phyloP scores from a whole-genome alignment of 2,113 vertebrate species.

The Danio rerio region GRCz12tu NC_133190.1:35353501-35354000 shows the following conservation, averaged over 20 bases:
- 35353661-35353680: slow-evolving; percentile 16
- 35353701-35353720: slow-evolving; percentile 1
- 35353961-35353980: slow-evolving; percentile 29
- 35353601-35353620: slow-evolving; percentile 9
- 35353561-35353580: slow-evolving; percentile 21
- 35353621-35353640: slow-evolving; percentile 17
- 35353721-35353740: slow-evolving; percentile 50
- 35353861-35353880: neutral
- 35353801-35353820: neutral
- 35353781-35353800: neutral
- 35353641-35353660: slow-evolving; percentile 13
- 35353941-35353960: slow-evolving; percentile 20
- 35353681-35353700: slow-evolving; percentile 21
- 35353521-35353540: neutral
- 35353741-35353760: neutral
- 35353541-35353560: slow-evolving; percentile 20
- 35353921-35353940: slow-evolving; percentile 4
- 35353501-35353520: slow-evolving; percentile 64
- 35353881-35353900: neutral
- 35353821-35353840: neutral
- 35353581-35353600: slow-evolving; percentile 23
- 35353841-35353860: neutral
- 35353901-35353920: neutral
- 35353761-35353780: slow-evolving; percentile 11
- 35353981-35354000: slow-evolving; percentile 60